phyloP scores from a whole-genome alignment of 2,888 invertebrate genomes.

The Folsomia candida region DNA sequence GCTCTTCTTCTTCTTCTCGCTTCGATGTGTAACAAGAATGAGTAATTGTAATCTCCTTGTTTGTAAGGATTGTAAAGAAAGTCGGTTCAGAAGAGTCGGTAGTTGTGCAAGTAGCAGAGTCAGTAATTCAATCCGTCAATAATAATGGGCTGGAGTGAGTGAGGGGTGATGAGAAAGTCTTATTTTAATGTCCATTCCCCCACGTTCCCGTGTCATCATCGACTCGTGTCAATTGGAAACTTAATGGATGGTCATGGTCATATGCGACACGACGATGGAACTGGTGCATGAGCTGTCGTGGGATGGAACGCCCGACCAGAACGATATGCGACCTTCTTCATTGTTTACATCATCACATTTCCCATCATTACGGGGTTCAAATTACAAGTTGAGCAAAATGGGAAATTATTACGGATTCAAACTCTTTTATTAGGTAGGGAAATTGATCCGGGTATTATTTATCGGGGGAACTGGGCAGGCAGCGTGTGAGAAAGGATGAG shows the following conservation, averaged over 20 bases:
- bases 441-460: background rate
- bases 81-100: background rate
- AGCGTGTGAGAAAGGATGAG: too few relatives aligned
- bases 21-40: background rate
- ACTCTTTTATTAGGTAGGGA: background rate
- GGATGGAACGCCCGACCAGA: background rate
- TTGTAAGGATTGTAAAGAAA: background rate
- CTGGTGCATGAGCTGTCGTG: background rate
- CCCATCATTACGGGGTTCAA: background rate
- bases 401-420: background rate
- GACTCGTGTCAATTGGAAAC: background rate
- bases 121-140: background rate
- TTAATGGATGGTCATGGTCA: background rate
- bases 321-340: background rate
- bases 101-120: background rate
- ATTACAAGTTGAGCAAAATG: background rate
- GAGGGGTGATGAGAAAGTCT: background rate
- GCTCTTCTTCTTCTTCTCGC: background rate
- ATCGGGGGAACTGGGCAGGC: too few relatives aligned
- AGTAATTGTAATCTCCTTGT: background rate
- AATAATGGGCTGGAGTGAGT: background rate
- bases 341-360: background rate
- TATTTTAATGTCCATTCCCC: background rate
- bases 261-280: background rate
- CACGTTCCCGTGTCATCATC: background rate